Base-by-base conservation (phyloP, 92 coral and sea anemone genomes). In the Umimayanthus chanpuru region DNA sequence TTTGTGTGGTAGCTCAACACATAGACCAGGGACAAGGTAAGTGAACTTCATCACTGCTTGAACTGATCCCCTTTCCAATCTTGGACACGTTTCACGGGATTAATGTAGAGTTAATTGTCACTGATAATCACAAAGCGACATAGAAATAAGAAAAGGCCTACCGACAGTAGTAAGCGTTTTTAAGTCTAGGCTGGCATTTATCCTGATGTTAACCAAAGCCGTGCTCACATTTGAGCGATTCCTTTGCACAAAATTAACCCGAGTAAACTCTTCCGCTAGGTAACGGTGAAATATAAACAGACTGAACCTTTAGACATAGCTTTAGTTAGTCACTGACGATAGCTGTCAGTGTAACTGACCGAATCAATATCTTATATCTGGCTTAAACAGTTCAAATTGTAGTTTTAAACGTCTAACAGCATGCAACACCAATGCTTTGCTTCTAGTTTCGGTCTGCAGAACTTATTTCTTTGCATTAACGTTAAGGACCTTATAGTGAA, bases 1-100 rank as follows among this genome's bases (percentile, higher is more conserved):
- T 71, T 29, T 83, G 76, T 83, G 79, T 70, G 68, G 87, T 83
- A 4, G 44, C 41, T 83, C 43, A 83, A 39, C 87, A 83, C 78
- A 15, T 83, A 21, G 66, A 56, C 39, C 64, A 83, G 32, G 78
- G 16, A 11, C 15, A 41, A 29, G 87, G 87, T 83, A 83, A 44
- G 58, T 5, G 10, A 15, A 38, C 18, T 55, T 67, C n/a, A 18
- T 67, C 64, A n/a, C 15, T 41, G 66, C 11, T 25, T 68, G 15
- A 20, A 66, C n/a, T n/a, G n/a, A 50, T 55, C 23, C 71, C 67
- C 71, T 58, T n/a, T 30, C 0, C 0, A 55, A 28, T 32, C 26
- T 5, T 30, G 47, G 56, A 80, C 84, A 28, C 84, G 72, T 55
- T 18, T 23, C 36, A 80, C 40, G 3, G 76, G 38, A 16, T 72